Conservation (phyloP, 1,140 invertebrate species). For the Trachymyrmex septentrionalis region DNA sequence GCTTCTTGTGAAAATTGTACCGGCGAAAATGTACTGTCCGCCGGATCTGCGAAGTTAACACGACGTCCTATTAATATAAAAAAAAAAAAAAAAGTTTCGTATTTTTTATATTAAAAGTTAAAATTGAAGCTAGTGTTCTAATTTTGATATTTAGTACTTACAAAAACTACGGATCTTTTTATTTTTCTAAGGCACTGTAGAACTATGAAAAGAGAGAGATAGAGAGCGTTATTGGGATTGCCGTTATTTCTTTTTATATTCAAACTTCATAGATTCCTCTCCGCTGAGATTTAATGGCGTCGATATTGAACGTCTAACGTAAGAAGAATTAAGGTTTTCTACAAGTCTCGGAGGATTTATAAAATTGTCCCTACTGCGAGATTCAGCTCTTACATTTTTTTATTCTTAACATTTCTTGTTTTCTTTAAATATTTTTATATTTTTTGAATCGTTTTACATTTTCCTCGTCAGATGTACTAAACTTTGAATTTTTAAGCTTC, state of each 20-base stretch:
- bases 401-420: not conserved
- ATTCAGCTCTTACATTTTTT: not conserved
- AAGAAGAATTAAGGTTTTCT: not conserved
- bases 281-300: not conserved
- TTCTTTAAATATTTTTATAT: not conserved
- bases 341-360: not conserved
- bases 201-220: no score
- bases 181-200: no score
- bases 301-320: conserved; percentile 14
- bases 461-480: no score
- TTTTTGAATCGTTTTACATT: not conserved
- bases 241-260: no score
- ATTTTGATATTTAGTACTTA: no score
- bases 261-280: no score
- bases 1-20: conserved; percentile 43
- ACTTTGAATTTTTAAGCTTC: not conserved
- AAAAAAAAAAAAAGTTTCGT: no score
- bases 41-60: not conserved
- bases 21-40: conserved; percentile 5
- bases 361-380: not conserved
- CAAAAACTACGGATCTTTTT: no score
- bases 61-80: no score
- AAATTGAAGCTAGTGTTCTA: no score
- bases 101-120: no score
- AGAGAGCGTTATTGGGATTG: no score